Conservation (phyloP, 2,888 invertebrate species). For the Eudasyphora cyanicolor region DNA sequence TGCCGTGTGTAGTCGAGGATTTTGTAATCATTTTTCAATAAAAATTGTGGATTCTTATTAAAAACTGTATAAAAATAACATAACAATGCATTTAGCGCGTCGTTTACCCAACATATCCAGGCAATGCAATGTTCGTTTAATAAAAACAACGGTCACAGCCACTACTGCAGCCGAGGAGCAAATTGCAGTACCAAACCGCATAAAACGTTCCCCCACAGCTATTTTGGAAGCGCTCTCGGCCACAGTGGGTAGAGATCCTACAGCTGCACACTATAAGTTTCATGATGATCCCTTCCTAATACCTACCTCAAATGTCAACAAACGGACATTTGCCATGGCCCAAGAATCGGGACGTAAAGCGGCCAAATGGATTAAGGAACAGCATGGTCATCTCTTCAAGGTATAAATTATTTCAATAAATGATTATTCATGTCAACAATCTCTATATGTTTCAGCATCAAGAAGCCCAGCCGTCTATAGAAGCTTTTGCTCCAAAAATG, state of each 20-base stretch:
- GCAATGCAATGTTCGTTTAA: slow-evolving; percentile 31
- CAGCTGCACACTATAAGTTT: slow-evolving; percentile 93
- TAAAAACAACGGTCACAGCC: slow-evolving; percentile 10
- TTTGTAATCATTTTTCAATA: slow-evolving; percentile 53
- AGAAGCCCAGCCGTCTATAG: slow-evolving; percentile 84
- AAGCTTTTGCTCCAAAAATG: slow-evolving; percentile 86
- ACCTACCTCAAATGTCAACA: slow-evolving; percentile 86
- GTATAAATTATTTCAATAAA: slow-evolving; percentile 64
- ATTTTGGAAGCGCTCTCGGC: slow-evolving; percentile 89
- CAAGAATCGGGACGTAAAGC: slow-evolving; percentile 93
- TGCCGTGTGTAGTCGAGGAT: slow-evolving; percentile 17
- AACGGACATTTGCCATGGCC: slow-evolving; percentile 88
- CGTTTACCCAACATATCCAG: slow-evolving; percentile 66
- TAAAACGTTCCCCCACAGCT: slow-evolving; percentile 90
- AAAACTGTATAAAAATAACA: slow-evolving; percentile 15
- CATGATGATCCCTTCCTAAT: slow-evolving; percentile 95
- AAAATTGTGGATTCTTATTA: slow-evolving; percentile 15
- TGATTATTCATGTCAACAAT: neutral
- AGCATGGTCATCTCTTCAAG: slow-evolving; percentile 73
- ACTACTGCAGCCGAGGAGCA: slow-evolving; percentile 72
- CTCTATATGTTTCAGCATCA: slow-evolving; percentile 76
- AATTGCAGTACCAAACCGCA: slow-evolving; percentile 85
- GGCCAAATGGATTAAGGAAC: slow-evolving; percentile 89
- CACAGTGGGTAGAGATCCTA: slow-evolving; percentile 89
- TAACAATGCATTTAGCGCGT: slow-evolving; percentile 72